These are phyloP conservation scores for Cirrhinus molitorella DNA, from an alignment of 2,797 vertebrate species.

Conservation along the genomic window DNA sequence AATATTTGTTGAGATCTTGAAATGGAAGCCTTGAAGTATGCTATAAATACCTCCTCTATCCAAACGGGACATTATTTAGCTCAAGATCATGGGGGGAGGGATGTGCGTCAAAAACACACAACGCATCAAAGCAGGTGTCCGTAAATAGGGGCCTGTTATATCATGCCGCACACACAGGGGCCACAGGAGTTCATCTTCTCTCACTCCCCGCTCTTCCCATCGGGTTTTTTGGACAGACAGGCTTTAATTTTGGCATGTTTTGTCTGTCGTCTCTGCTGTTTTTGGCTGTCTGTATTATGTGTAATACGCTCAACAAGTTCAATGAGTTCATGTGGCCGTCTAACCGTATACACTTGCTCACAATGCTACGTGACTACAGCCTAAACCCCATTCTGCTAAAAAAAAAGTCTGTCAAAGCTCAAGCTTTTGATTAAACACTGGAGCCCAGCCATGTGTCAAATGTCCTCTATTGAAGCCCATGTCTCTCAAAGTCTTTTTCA, in stretches of 20 bases:
- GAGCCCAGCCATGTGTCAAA: background rate
- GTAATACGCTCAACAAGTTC: conserved; percentile 47
- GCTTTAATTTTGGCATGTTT: conserved; percentile 45
- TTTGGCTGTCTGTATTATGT: conserved; percentile 39
- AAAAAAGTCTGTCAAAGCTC: conserved; percentile 24
- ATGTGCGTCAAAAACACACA: conserved; percentile 70
- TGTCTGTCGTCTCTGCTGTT: conserved; percentile 40
- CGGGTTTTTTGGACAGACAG: conserved; percentile 37
- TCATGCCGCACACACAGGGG: conserved; percentile 9
- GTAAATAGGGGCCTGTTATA: conserved; percentile 17
- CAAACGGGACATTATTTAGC: conserved; percentile 50
- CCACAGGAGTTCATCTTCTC: conserved; percentile 15
- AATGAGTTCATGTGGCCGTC: conserved; percentile 45
- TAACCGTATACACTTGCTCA: background rate
- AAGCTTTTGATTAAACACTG: conserved; percentile 40
- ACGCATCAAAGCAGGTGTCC: conserved; percentile 64
- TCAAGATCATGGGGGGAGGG: conserved; percentile 55
- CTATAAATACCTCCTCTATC: conserved; percentile 51
- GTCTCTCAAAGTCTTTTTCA: conserved; percentile 19
- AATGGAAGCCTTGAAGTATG: conserved; percentile 57
- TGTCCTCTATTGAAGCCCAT: conserved; percentile 6
- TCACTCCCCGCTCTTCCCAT: conserved; percentile 12
- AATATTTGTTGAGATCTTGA: conserved; percentile 18
- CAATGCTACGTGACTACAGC: conserved; percentile 48
- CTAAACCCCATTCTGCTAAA: conserved; percentile 27